Evolutionary conservation across 2,113 vertebrate genomes (phyloP), one percentile per base, ranked within the genome.

Genomic region (Vidua macroura): DNA sequence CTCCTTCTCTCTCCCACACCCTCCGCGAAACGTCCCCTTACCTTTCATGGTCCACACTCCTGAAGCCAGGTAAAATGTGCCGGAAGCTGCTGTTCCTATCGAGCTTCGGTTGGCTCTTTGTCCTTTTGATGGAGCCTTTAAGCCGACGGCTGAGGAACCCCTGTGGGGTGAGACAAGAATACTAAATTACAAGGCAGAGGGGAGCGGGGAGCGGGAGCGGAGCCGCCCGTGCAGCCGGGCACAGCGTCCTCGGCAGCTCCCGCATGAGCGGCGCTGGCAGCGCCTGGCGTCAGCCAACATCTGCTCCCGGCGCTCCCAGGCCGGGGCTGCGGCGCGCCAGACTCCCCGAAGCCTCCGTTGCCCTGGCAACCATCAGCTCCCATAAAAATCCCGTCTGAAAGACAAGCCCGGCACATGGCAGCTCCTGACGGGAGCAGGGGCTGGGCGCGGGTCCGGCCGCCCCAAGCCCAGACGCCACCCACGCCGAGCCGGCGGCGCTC

Each of bases 1-100:
- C 37, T 63, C 56, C 0, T 51, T 20, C 41, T 52, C 19, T 24
- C 78, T 44, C 92, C 5, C 73, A 35, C 56, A 18, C 30, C 69
- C n/a, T 44, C 31, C 9, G 6, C 52, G 48, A 33, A 49, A 5
- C 35, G 1, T 31, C 28, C 30, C 58, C 97, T 94, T 97, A 99
- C 99, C 99, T 99, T 97, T 99, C 99, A 97, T 98, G 99, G 98
- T 99, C 99, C 82, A 98, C 98, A 19, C 98, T 99, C 98, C 99
- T 98, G 98, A 99, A 99, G 93, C 98, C 98, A 79, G 99, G 99
- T 75, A 99, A 98, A 97, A 99, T 98, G 98, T 99, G 99, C 93
- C 99, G 98, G 98, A 99, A 99, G 98, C 99, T 99, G 98, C 99
- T 99, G 99, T 99, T 99, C 94, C 99, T 98, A 92, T 99, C 99